Conservation (phyloP, 2,113 vertebrate genomes). For the Ancistrus triradiatus region DNA sequence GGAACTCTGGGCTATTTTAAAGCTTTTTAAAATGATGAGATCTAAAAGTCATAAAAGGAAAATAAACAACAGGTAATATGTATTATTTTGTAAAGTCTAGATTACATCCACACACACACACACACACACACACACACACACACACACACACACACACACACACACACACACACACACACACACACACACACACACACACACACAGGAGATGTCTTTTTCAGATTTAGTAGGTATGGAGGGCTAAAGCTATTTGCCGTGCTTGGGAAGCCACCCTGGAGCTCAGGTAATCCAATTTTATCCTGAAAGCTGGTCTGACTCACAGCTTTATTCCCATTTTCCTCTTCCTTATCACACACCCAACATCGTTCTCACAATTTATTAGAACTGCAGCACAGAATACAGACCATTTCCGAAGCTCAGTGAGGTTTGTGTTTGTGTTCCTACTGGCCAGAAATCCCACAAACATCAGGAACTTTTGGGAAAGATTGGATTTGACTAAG, state of each 20-base stretch:
- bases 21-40: not conserved
- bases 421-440: too few species aligned
- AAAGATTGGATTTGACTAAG: not conserved
- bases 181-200: not conserved
- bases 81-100: not conserved
- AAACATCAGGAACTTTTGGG: not conserved
- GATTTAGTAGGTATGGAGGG: not conserved
- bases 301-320: not conserved
- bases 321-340: slow-evolving; percentile 25
- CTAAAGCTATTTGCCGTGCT: not conserved
- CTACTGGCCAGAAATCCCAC: not conserved
- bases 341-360: slow-evolving; percentile 9
- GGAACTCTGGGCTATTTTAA: too few species aligned
- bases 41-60: not conserved
- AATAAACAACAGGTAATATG: not conserved
- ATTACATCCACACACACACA: too few species aligned
- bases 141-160: too few species aligned
- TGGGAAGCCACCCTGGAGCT: slow-evolving; percentile 30
- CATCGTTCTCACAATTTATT: not conserved
- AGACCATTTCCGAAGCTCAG: not conserved
- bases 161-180: too few species aligned
- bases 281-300: slow-evolving; percentile 23
- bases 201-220: too few species aligned
- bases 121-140: too few species aligned
- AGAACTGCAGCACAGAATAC: not conserved